A percentile compares a stretch with the other conserved stretches of the same genome.
phyloP scores from a whole-genome alignment of 2,113 vertebrate genomes.

The Echinops telfairi region DNA sequence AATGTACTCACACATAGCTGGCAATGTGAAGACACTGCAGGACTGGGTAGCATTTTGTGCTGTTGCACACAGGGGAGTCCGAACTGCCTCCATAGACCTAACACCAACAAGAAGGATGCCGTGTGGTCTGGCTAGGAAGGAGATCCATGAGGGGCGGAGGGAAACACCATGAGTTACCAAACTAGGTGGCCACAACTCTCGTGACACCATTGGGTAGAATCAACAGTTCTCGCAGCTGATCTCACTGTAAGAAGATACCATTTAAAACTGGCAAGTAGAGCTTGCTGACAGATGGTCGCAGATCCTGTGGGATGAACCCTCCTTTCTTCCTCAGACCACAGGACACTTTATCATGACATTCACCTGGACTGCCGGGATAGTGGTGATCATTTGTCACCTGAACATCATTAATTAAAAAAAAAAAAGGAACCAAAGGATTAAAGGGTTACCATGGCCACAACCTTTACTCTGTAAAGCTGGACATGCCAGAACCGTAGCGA shows the following conservation, averaged over 20 bases:
- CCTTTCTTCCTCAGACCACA: neutral
- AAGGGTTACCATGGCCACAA: neutral
- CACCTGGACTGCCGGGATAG: neutral
- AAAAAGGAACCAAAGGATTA: neutral
- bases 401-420: neutral
- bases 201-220: neutral
- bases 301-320: neutral
- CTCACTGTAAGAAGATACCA: neutral
- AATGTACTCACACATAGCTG: no score
- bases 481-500: neutral
- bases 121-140: no score
- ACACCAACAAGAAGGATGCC: no score
- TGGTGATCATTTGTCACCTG: neutral
- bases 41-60: no score
- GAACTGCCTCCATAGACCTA: no score
- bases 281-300: accelerated
- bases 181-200: no score
- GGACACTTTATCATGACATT: neutral
- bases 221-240: neutral
- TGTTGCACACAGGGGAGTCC: no score
- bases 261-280: neutral
- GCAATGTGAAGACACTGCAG: no score
- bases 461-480: neutral
- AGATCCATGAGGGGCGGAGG: no score
- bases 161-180: no score